Conservation (phyloP, 2,797 vertebrate genomes). For the Rachycentron canadum region DNA sequence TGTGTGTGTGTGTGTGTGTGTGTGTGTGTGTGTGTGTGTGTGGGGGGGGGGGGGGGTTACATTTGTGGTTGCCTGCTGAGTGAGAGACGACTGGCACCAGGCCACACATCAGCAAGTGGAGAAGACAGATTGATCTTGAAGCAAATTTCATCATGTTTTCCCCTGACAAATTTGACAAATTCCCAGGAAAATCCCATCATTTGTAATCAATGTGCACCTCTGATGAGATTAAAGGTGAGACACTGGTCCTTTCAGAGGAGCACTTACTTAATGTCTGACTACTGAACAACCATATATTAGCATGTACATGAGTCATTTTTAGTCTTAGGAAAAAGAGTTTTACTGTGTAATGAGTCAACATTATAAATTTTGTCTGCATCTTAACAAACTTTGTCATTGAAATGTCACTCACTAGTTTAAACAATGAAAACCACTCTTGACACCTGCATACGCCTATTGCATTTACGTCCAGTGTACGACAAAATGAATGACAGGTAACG, state of each 20-base stretch:
- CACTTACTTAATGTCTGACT: conserved; percentile 60
- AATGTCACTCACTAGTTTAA: conserved; percentile 12
- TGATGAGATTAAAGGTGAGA: conserved; percentile 77
- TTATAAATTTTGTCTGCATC: conserved; percentile 23
- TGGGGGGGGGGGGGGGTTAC: too few species aligned
- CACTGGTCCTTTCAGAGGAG: conserved; percentile 55
- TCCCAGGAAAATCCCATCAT: conserved; percentile 78
- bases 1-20: conserved; percentile 1
- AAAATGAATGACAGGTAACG: conserved; percentile 8
- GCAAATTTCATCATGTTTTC: conserved; percentile 73
- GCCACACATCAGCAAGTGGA: conserved; percentile 49
- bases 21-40: background rate
- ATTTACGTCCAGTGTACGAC: conserved; percentile 18
- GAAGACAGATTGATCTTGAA: conserved; percentile 66
- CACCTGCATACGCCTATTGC: conserved; percentile 12
- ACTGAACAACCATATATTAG: conserved; percentile 17
- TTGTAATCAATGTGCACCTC: conserved; percentile 71
- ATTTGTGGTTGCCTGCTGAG: conserved; percentile 37
- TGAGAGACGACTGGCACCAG: conserved; percentile 48
- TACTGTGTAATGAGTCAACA: conserved; percentile 17
- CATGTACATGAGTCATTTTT: conserved; percentile 26
- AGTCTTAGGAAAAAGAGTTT: conserved; percentile 7
- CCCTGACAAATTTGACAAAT: conserved; percentile 79
- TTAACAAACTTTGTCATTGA: conserved; percentile 7
- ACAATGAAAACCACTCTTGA: conserved; percentile 3